These are phyloP conservation scores for Scolanthus callimorphus DNA, from an alignment of 92 coral and sea anemone genomes.

Conservation along the genomic window DNA sequence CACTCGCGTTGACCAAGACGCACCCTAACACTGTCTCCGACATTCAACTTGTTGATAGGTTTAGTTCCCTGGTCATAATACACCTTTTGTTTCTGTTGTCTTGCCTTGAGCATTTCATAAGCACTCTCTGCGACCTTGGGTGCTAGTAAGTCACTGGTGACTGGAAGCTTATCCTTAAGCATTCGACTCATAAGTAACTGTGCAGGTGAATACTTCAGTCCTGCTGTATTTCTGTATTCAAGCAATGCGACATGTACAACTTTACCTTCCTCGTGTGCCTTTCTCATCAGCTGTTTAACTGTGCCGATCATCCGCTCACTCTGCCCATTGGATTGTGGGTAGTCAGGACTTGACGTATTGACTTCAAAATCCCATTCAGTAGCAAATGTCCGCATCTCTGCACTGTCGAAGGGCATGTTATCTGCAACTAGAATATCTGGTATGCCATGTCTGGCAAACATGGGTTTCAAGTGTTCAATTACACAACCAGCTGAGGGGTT, in stretches of 20 bases:
- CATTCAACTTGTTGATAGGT: slow-evolving; percentile 6
- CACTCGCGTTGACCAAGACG: slow-evolving; percentile 21
- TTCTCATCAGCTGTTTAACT: slow-evolving; percentile 41
- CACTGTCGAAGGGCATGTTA: slow-evolving; percentile 4
- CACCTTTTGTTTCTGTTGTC: slow-evolving; percentile 21
- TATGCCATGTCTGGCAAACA: slow-evolving; percentile 6
- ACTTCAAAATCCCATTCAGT: slow-evolving; percentile 16
- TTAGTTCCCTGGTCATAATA: slow-evolving; percentile 21
- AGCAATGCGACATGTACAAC: slow-evolving; percentile 23
- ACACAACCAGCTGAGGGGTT: too few relatives aligned
- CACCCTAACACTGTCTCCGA: slow-evolving; percentile 23
- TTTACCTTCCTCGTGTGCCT: slow-evolving; percentile 33
- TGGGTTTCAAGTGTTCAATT: too few relatives aligned
- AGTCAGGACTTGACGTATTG: slow-evolving; percentile 24
- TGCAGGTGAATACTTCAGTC: slow-evolving; percentile 33
- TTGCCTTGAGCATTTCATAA: slow-evolving; percentile 11
- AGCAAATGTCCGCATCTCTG: slow-evolving; percentile 4
- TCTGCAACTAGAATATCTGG: not conserved
- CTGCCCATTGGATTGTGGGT: slow-evolving; percentile 45
- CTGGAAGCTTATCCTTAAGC: slow-evolving; percentile 32
- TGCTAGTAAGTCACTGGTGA: slow-evolving; percentile 7
- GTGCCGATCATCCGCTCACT: slow-evolving; percentile 21
- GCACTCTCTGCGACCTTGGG: slow-evolving; percentile 15
- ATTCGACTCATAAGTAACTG: slow-evolving; percentile 36
- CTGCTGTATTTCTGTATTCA: slow-evolving; percentile 33